Conservation (phyloP, 2,888 invertebrate species). For the Odontocerum albicorne region DNA sequence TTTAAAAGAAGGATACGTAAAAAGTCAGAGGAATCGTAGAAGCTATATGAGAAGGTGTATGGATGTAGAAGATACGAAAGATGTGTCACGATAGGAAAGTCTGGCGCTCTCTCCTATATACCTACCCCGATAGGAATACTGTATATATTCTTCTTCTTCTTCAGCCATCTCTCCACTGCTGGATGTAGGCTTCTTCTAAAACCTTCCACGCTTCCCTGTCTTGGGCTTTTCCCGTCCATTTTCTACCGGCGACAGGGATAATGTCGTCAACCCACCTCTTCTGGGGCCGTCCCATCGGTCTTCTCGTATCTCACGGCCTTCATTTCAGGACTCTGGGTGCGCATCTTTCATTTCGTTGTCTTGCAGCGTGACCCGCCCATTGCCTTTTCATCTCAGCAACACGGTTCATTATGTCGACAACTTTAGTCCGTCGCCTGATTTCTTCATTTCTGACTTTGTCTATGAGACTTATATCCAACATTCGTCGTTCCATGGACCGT, state of each 20-base stretch:
- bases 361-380: neutral
- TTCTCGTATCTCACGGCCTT: no score
- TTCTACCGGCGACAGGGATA: slow-evolving; percentile 34
- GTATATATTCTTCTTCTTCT: neutral
- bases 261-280: slow-evolving; percentile 38
- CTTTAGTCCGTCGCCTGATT: neutral
- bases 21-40: no score
- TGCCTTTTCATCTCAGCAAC: neutral
- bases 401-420: neutral
- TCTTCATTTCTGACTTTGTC: slow-evolving; percentile 2
- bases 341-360: neutral
- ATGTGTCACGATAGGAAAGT: no score
- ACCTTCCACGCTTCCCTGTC: neutral
- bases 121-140: no score
- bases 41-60: no score
- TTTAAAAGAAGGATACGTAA: no score
- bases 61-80: no score
- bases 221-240: neutral
- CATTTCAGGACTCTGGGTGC: neutral
- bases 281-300: neutral
- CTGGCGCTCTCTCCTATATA: no score
- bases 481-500: neutral
- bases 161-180: slow-evolving; percentile 6
- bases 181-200: neutral
- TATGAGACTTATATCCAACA: neutral